phyloP scores from a whole-genome alignment of 2,888 invertebrate species.

The Ashinkailepas kermadecensis region DNA sequence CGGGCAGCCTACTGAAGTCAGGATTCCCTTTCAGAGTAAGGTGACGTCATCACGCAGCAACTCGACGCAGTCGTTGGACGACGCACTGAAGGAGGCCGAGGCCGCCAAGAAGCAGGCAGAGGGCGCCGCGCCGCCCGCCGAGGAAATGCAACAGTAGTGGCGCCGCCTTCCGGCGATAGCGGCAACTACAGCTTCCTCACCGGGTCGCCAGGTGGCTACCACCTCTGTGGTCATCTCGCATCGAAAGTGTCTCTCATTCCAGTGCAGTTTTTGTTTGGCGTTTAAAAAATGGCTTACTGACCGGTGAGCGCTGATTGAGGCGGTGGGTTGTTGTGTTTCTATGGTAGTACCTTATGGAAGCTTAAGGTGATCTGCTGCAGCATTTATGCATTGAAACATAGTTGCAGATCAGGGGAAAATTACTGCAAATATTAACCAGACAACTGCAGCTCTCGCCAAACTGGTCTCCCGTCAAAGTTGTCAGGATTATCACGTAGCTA shows the following conservation, averaged over 20 bases:
- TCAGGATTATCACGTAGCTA: background rate
- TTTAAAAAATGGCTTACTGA: background rate
- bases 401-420: no score
- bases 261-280: background rate
- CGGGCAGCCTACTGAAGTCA: background rate
- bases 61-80: conserved; percentile 83
- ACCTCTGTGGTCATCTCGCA: background rate
- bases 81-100: conserved; percentile 61
- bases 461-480: background rate
- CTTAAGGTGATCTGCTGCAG: no score
- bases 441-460: background rate
- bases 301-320: background rate
- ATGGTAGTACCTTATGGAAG: background rate
- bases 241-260: conserved; percentile 16
- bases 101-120: conserved; percentile 45
- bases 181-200: background rate
- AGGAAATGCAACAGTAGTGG: background rate
- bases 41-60: conserved; percentile 78
- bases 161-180: background rate
- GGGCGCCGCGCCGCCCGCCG: background rate
- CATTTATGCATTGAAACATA: no score
- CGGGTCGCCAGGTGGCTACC: background rate
- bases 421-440: no score
- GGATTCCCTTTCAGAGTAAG: conserved; percentile 58
- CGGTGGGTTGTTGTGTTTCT: background rate